These are phyloP conservation scores for Lepisosteus oculatus DNA, from an alignment of 2,113 vertebrate genomes.

Conservation along the genomic window DNA sequence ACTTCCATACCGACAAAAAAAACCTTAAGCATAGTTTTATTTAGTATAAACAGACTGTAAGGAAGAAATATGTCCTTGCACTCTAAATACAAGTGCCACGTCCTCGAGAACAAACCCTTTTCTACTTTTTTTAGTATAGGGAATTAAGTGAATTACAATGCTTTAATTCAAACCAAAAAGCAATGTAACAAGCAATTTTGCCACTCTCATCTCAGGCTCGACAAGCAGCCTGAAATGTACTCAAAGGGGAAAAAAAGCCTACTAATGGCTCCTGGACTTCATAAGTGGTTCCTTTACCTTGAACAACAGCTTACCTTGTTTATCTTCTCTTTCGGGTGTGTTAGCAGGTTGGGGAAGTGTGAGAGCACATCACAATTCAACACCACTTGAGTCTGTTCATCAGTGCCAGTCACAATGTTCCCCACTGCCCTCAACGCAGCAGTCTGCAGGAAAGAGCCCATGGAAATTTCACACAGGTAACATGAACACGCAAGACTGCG, in stretches of 20 bases:
- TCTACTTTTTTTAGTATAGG: too few species aligned
- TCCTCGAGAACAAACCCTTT: too few species aligned
- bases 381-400: constrained; percentile 97
- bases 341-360: constrained; percentile 93
- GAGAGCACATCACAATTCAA: constrained; percentile 98
- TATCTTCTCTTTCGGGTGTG: constrained; percentile 98
- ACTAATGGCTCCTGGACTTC: too few species aligned
- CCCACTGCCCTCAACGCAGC: constrained; percentile 96
- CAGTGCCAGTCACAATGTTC: constrained; percentile 97
- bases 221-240: neutral
- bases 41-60: neutral
- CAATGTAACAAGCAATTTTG: too few species aligned
- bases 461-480: neutral
- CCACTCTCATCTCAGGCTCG: too few species aligned
- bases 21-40: too few species aligned
- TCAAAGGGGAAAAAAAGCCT: neutral
- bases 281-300: too few species aligned
- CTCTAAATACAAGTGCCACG: too few species aligned
- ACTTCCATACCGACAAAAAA: too few species aligned
- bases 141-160: too few species aligned
- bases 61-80: too few species aligned
- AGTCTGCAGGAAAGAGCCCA: constrained; percentile 67
- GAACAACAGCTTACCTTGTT: constrained; percentile 79
- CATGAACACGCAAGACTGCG: neutral
- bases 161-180: too few species aligned